A percentile compares a stretch with the other conserved stretches of the same genome.
Evolutionary conservation across 2,113 vertebrate genomes (phyloP).

Genomic region (Anser cygnoides): DNA sequence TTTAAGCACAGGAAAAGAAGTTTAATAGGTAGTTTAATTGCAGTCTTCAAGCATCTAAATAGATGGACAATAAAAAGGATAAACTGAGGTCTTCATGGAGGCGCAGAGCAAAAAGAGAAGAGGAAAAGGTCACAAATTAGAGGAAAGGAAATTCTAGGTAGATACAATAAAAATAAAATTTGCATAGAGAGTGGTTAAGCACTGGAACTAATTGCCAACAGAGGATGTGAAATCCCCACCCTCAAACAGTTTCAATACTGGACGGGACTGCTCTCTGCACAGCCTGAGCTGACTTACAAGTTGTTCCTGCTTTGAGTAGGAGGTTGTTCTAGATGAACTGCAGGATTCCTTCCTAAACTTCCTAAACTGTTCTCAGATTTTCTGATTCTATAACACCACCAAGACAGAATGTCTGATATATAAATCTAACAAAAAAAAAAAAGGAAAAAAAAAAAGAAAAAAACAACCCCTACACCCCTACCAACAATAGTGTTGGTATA

Average conservation of each 20-base stretch:
- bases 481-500: background rate
- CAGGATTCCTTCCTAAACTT: background rate
- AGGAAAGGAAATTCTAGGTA: background rate
- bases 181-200: background rate
- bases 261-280: background rate
- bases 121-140: background rate
- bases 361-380: background rate
- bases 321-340: background rate
- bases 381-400: background rate
- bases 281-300: background rate
- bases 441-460: fast-evolving
- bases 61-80: background rate
- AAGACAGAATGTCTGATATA: background rate
- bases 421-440: background rate
- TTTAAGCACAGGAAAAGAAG: no score
- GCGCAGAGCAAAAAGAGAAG: background rate
- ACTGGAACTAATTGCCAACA: background rate
- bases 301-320: fast-evolving
- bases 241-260: background rate
- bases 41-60: background rate
- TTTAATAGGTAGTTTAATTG: background rate
- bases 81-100: background rate
- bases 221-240: background rate
- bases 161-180: background rate
- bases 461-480: fast-evolving